A percentile compares a stretch with the other conserved stretches of the same genome.
Conservation (phyloP, 2,113 vertebrate species). For the Ploceus nigricollis region DNA sequence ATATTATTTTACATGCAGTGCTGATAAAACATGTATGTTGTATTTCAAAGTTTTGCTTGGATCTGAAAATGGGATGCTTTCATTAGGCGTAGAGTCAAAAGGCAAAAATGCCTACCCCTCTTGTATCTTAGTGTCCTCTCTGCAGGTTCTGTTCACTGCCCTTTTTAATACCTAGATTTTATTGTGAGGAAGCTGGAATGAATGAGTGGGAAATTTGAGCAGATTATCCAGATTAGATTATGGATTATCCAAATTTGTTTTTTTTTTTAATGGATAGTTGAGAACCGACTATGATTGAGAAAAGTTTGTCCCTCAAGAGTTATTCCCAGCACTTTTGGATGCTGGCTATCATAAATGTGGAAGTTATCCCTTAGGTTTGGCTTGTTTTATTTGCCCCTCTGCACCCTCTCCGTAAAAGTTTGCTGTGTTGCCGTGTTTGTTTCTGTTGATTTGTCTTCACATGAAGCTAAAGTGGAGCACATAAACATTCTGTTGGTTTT, state of each 20-base stretch:
- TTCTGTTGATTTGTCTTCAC: not conserved
- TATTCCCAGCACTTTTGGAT: not conserved
- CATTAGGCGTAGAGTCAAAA: not conserved
- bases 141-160: not conserved
- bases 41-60: not conserved
- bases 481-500: not conserved
- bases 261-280: not conserved
- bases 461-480: not conserved
- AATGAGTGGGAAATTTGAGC: not conserved
- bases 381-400: not conserved
- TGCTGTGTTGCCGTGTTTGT: not conserved
- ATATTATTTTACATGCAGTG: not conserved
- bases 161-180: not conserved
- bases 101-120: not conserved
- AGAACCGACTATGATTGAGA: not conserved
- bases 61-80: not conserved
- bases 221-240: not conserved
- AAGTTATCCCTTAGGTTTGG: not conserved
- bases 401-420: accelerated
- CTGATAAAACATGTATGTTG: not conserved
- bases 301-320: not conserved
- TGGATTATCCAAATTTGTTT: not conserved
- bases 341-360: not conserved
- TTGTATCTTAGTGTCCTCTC: accelerated
- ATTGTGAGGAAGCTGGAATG: not conserved